Percentiles rank a stretch among this genome's conserved stretches.
Evolutionary conservation across 30 jellyfish, hydroid and myxozoan species (phyloP).

Genomic region (Chrysaora quinquecirrha): DNA sequence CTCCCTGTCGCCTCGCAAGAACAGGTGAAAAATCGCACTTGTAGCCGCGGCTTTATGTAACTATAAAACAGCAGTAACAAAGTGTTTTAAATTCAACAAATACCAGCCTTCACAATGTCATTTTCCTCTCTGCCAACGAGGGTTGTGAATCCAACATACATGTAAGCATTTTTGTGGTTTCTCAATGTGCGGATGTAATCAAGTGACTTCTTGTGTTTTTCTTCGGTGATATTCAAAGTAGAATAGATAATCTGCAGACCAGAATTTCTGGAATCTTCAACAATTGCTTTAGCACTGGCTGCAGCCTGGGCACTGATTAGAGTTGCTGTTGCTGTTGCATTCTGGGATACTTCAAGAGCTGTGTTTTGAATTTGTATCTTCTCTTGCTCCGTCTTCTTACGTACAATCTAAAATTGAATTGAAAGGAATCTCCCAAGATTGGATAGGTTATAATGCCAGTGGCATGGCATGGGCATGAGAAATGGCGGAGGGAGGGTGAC

Average conservation of each 20-base stretch:
- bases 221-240: conserved; percentile 40
- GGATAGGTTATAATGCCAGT: too few species aligned
- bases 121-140: conserved; percentile 60
- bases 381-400: conserved; percentile 64
- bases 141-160: conserved; percentile 64
- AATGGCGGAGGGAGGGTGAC: too few species aligned
- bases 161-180: conserved; percentile 26
- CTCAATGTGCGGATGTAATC: conserved; percentile 55
- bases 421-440: too few species aligned
- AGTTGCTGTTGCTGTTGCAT: conserved; percentile 33
- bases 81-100: too few species aligned
- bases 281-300: conserved; percentile 54
- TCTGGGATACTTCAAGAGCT: conserved; percentile 48
- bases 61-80: too few species aligned
- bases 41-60: too few species aligned
- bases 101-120: too few species aligned
- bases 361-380: conserved; percentile 16
- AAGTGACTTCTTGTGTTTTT: conserved; percentile 52
- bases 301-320: conserved; percentile 51
- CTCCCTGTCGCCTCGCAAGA: too few species aligned
- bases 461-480: too few species aligned
- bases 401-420: conserved; percentile 34
- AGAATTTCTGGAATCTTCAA: conserved; percentile 65
- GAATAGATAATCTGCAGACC: conserved; percentile 57
- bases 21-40: too few species aligned